Percentiles rank a stretch among this genome's conserved stretches.
These are phyloP conservation scores for Galeopterus variegatus DNA, from an alignment of 2,113 vertebrate genomes.

Conservation along the genomic window DNA sequence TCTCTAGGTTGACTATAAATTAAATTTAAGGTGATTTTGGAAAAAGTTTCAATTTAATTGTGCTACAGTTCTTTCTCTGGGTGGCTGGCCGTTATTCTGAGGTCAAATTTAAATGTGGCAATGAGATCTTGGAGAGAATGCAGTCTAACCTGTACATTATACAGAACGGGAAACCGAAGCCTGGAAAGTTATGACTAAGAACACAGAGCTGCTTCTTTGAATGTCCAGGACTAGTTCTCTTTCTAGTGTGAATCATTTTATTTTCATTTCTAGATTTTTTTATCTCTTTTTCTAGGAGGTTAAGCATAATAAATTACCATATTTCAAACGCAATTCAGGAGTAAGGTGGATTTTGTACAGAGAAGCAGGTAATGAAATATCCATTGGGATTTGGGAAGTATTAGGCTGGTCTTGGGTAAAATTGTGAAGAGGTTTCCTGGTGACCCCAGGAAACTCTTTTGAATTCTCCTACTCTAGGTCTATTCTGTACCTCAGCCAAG, in stretches of 20 bases:
- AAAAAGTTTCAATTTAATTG: background rate
- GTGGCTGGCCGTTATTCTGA: background rate
- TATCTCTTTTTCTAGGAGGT: background rate
- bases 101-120: slow-evolving; percentile 9
- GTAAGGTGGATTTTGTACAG: background rate
- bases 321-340: slow-evolving; percentile 1
- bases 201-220: background rate
- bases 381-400: background rate
- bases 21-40: background rate
- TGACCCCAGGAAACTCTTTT: background rate
- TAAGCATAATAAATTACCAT: background rate
- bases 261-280: background rate
- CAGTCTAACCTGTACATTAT: background rate
- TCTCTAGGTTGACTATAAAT: background rate
- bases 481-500: background rate
- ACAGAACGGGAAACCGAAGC: background rate
- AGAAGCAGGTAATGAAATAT: background rate
- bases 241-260: background rate
- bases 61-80: background rate
- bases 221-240: background rate
- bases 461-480: background rate
- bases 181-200: background rate
- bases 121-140: background rate
- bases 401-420: background rate
- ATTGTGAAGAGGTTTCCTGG: background rate